Percentiles rank a stretch among this genome's conserved stretches.
These are phyloP conservation scores for Benthosema pterotum DNA, from an alignment of 2,797 vertebrate species.

Conservation along the genomic window DNA sequence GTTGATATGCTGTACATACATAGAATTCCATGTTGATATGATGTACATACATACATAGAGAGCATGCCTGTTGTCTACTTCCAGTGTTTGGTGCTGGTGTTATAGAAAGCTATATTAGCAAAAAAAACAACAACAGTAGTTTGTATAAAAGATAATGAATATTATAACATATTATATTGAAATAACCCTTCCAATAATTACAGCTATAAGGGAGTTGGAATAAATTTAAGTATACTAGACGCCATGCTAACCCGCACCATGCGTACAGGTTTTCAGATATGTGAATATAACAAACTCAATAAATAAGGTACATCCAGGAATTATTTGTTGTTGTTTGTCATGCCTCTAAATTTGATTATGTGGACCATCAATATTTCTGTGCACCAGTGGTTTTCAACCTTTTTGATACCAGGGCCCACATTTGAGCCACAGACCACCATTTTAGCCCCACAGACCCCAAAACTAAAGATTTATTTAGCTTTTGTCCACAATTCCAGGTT, in stretches of 20 bases:
- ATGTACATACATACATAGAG: conserved; percentile 25
- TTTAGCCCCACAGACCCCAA: too few species aligned
- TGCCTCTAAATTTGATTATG: too few species aligned
- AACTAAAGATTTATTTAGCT: too few species aligned
- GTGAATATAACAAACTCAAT: conserved; percentile 11
- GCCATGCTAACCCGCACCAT: too few species aligned
- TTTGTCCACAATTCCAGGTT: too few species aligned
- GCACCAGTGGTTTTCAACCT: too few species aligned
- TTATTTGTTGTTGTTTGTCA: conserved; percentile 3
- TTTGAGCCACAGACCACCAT: too few species aligned
- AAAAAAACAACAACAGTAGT: conserved; percentile 28
- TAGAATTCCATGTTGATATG: conserved; percentile 23
- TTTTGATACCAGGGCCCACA: too few species aligned
- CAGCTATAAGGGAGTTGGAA: too few species aligned
- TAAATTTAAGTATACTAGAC: too few species aligned
- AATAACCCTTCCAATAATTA: background rate
- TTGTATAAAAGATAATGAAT: conserved; percentile 15
- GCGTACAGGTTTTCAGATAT: background rate
- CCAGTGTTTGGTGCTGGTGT: conserved; percentile 33
- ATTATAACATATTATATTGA: conserved; percentile 42
- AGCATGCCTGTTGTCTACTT: conserved; percentile 57
- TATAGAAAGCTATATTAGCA: conserved; percentile 39
- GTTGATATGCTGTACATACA: conserved; percentile 23
- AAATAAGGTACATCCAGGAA: conserved; percentile 37
- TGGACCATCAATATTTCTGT: too few species aligned